Base-by-base conservation (phyloP, 2,113 vertebrate species). In the Peucedramus taeniatus region DNA sequence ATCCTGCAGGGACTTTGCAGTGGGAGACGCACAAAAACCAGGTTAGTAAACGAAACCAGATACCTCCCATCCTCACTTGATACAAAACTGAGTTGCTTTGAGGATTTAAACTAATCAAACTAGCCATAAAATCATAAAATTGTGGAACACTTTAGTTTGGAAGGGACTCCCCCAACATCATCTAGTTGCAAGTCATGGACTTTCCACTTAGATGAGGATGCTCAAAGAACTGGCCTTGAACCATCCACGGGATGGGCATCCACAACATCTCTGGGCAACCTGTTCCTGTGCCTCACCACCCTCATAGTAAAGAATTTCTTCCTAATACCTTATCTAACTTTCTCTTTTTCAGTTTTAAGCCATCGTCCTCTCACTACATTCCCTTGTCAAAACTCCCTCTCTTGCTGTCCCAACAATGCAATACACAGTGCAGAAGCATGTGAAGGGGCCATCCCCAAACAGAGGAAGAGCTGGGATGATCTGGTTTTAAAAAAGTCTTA, bases 21-120 rank as follows among this genome's bases (percentile, higher is more conserved):
- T 45, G 21, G 27, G 37, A 71, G 30, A 47, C 1, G 1, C 1
- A 3, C 14, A 42, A 44, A 37, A 19, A 39, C 27, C 5, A 4
- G 9, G 7, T 45, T 22, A 57, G 2, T 17, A 82, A 49, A 82
- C 1, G 0, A 15, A 61, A 80, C 35, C 26, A 91, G 30, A 61
- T 13, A 57, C 15, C 6, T 74, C 18, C 24, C 13, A 74, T 21
- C 4, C 26, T 90, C 42, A 40, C 10, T 1, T 57, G 7, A 18
- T 54, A 57, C 20, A 30, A 66, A 78, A 69, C 9, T 33, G 15
- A 44, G 66, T 10, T 42, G 9, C 20, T 81, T 82, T 6, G 1
- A 54, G 16, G 6, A 77, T 53, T 26, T 74, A 45, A 80, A 37
- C 17, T 59, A 50, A 59, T 42, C 7, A 57, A 65, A 40, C 17